These are phyloP conservation scores for Drosophila quinaria DNA, from an alignment of 2,888 invertebrate species.

Conservation along the genomic window DNA sequence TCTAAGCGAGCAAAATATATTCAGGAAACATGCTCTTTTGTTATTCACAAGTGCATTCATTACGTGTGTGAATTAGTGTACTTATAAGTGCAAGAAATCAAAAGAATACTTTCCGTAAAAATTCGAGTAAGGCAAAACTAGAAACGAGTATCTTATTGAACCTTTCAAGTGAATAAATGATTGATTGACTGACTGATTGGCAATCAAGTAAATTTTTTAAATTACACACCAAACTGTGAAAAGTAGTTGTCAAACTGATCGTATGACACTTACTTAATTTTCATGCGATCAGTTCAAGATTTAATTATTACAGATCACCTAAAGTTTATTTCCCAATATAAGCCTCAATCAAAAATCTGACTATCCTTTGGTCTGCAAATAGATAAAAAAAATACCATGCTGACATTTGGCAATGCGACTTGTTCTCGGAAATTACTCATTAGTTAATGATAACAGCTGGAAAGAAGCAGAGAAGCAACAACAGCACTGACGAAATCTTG, in stretches of 20 bases:
- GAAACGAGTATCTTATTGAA: not conserved
- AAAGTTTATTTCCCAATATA: not conserved
- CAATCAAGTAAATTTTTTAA: too few relatives aligned
- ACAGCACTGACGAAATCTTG: conserved; percentile 68
- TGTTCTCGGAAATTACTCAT: conserved; percentile 75
- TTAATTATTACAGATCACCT: too few relatives aligned
- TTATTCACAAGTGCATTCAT: conserved; percentile 5
- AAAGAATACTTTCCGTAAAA: not conserved
- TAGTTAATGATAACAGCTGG: conserved; percentile 46
- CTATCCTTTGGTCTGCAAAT: conserved; percentile 11
- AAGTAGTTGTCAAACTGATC: too few relatives aligned
- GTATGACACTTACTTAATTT: too few relatives aligned
- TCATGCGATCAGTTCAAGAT: too few relatives aligned
- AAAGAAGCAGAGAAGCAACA: not conserved
- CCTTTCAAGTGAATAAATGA: not conserved
- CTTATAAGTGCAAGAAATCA: not conserved
- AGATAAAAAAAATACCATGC: conserved; percentile 15
- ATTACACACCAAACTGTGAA: too few relatives aligned
- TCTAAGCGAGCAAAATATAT: not conserved
- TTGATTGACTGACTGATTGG: not conserved
- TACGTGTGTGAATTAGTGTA: not conserved
- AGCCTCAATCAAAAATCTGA: not conserved
- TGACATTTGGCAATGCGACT: conserved; percentile 46
- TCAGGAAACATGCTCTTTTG: not conserved
- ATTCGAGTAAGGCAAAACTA: not conserved